Evolutionary conservation across 2,113 vertebrate genomes (phyloP).

Genomic region (Cardinalis cardinalis): DNA sequence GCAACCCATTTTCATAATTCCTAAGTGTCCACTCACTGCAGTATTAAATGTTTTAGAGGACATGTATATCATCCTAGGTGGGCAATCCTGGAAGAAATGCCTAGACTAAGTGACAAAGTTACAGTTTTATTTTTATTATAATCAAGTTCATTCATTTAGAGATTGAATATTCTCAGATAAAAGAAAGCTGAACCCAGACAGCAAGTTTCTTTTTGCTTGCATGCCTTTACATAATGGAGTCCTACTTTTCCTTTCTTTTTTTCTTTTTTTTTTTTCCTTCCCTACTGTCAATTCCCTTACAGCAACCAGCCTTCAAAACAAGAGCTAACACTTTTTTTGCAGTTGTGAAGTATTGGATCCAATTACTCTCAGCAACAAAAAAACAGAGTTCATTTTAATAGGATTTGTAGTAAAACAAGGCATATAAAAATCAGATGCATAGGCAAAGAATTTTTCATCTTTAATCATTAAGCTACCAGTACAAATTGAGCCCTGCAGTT

Average conservation of each 20-base stretch:
- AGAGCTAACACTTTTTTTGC: slow-evolving; percentile 50
- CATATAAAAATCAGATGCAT: slow-evolving; percentile 83
- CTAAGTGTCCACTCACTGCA: not conserved
- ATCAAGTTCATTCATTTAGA: not conserved
- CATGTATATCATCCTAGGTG: not conserved
- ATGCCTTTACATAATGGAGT: not conserved
- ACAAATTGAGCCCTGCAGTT: slow-evolving; percentile 85
- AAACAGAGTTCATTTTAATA: slow-evolving; percentile 81
- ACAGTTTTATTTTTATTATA: not conserved
- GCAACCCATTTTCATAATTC: slow-evolving; percentile 25
- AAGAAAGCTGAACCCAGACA: not conserved
- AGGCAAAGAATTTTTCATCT: slow-evolving; percentile 81
- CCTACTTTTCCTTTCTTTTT: not conserved
- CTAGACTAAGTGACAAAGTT: not conserved
- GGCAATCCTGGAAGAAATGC: not conserved
- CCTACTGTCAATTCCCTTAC: slow-evolving; percentile 43
- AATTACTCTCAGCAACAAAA: slow-evolving; percentile 80
- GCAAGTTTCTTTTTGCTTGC: not conserved
- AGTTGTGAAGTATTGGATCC: slow-evolving; percentile 73
- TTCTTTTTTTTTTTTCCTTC: not conserved
- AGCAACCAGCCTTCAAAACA: slow-evolving; percentile 64
- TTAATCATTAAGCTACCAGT: slow-evolving; percentile 86
- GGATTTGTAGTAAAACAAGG: slow-evolving; percentile 79
- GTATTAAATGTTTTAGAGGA: slow-evolving; percentile 1
- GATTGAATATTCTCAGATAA: not conserved